These are phyloP conservation scores for Pyrocephalus nanus DNA, from an alignment of 2,797 vertebrate genomes.

Conservation along the genomic window DNA sequence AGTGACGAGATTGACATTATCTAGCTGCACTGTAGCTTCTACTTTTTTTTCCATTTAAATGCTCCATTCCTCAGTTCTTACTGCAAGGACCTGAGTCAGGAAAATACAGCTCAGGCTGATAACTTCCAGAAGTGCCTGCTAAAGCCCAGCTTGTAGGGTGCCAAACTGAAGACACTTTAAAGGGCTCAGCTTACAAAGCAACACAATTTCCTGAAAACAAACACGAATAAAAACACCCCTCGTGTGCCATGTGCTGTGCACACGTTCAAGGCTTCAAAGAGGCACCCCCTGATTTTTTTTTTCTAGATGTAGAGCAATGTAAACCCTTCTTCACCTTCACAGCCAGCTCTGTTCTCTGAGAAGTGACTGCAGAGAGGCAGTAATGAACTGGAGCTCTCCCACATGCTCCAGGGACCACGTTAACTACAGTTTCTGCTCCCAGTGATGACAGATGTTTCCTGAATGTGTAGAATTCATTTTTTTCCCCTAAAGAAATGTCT, in stretches of 20 bases:
- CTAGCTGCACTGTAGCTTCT: background rate
- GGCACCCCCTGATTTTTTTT: background rate
- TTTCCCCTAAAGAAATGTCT: background rate
- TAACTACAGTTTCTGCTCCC: background rate
- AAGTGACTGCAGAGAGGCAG: background rate
- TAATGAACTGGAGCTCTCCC: background rate
- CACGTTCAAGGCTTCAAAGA: background rate
- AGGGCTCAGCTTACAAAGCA: background rate
- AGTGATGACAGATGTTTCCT: constrained; percentile 45
- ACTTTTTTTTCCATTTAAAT: background rate
- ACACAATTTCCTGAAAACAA: background rate
- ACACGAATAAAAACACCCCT: background rate
- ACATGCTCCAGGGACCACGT: background rate
- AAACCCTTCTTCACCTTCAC: background rate
- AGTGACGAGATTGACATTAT: constrained; percentile 39
- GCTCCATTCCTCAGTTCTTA: background rate
- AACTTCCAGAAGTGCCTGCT: background rate
- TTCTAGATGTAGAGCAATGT: background rate
- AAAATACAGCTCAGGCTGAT: constrained; percentile 28
- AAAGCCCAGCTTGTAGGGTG: background rate
- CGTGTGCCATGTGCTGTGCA: background rate
- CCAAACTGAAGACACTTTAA: background rate
- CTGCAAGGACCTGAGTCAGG: background rate
- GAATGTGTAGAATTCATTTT: background rate
- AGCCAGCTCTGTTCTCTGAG: background rate